Conservation (phyloP, 2,797 vertebrate genomes). For the Falco peregrinus region DNA sequence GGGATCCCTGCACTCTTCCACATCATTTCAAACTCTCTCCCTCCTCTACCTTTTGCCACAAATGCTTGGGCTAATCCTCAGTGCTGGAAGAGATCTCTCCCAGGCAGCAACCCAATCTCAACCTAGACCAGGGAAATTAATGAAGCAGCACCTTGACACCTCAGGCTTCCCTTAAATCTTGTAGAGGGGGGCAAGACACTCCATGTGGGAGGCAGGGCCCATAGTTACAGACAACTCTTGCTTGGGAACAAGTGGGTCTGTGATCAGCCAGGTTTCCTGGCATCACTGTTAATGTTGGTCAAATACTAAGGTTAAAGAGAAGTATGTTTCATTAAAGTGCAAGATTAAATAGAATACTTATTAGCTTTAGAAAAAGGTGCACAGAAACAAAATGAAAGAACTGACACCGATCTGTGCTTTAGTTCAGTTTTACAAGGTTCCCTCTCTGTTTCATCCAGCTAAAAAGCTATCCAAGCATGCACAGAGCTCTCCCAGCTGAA, state of each 20-base stretch:
- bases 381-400: neutral
- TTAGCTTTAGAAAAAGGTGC: neutral
- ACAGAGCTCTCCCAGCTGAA: neutral
- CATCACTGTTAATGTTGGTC: neutral
- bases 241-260: neutral
- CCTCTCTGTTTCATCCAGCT: neutral
- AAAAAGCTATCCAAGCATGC: neutral
- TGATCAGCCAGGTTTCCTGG: neutral
- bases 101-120: neutral
- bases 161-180: neutral
- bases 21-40: neutral
- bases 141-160: neutral
- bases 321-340: neutral
- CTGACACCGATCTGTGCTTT: neutral
- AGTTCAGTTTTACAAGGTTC: neutral
- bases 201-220: neutral
- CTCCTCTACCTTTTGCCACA: neutral
- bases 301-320: neutral
- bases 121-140: neutral
- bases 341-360: neutral
- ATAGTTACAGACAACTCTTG: neutral
- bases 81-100: neutral
- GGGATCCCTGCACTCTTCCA: neutral
- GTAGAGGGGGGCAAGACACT: rapidly evolving
- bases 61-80: neutral